A percentile compares a stretch with the other conserved stretches of the same genome.
phyloP scores from a whole-genome alignment of 2,888 invertebrate genomes.

The Mimachlamys varia region DNA sequence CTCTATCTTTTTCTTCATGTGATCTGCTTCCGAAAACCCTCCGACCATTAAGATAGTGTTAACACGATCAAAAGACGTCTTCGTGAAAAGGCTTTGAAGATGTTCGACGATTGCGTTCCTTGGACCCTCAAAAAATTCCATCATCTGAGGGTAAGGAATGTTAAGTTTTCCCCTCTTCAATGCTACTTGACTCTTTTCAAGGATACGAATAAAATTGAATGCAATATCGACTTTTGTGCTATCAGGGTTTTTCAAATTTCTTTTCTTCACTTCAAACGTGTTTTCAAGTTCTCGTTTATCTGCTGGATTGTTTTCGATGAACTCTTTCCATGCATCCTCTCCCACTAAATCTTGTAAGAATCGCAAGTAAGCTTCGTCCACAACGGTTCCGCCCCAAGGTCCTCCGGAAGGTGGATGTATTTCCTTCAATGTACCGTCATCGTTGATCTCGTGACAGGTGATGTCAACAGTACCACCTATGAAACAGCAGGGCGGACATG shows the following conservation, averaged over 20 bases:
- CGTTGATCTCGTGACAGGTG: conserved; percentile 53
- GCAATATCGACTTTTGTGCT: too few species aligned
- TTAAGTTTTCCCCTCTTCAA: conserved; percentile 49
- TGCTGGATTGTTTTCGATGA: conserved; percentile 17
- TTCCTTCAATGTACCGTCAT: conserved; percentile 53
- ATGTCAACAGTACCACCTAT: conserved; percentile 63
- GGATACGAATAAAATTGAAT: too few species aligned
- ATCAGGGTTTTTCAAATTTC: conserved; percentile 4
- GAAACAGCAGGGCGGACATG: too few species aligned
- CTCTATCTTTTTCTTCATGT: conserved; percentile 49
- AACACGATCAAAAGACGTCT: conserved; percentile 39
- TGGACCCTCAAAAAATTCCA: conserved; percentile 42
- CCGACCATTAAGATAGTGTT: conserved; percentile 55
- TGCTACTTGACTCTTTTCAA: not conserved
- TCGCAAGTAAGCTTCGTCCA: conserved; percentile 47
- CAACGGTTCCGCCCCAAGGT: conserved; percentile 59
- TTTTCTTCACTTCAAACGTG: conserved; percentile 51
- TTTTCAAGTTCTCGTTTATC: conserved; percentile 45
- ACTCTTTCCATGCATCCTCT: conserved; percentile 32
- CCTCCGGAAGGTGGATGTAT: conserved; percentile 56
- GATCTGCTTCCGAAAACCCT: conserved; percentile 56
- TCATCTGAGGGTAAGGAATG: conserved; percentile 37
- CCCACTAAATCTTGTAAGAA: conserved; percentile 48
- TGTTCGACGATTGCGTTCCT: conserved; percentile 40
- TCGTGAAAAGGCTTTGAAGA: conserved; percentile 39